Evolutionary conservation across 2,797 vertebrate species (phyloP).

Genomic region (Danio albolineatus): DNA sequence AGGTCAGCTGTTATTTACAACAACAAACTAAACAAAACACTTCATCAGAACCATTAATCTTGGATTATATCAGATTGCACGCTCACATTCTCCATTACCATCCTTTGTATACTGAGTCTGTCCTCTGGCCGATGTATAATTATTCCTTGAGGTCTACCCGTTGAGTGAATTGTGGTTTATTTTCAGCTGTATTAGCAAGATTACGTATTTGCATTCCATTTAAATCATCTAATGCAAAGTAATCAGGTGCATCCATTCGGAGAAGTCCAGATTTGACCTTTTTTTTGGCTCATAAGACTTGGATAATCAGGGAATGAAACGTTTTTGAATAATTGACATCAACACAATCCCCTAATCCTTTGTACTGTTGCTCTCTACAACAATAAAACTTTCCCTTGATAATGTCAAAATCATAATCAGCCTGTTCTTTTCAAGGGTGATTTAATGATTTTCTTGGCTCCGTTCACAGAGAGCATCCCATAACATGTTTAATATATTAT

Average conservation of each 20-base stretch:
- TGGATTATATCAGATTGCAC: slow-evolving; percentile 10
- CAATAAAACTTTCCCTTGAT: slow-evolving; percentile 22
- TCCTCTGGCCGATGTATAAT: neutral
- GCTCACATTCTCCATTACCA: slow-evolving; percentile 6
- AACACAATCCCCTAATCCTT: neutral
- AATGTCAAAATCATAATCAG: slow-evolving; percentile 27
- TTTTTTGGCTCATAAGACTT: slow-evolving; percentile 21
- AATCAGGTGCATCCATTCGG: slow-evolving; percentile 6
- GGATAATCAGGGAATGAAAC: slow-evolving; percentile 29
- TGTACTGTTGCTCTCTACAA: slow-evolving; percentile 23
- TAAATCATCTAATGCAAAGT: slow-evolving; percentile 17
- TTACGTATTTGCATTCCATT: slow-evolving; percentile 16
- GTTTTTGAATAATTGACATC: slow-evolving; percentile 4
- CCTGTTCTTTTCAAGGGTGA: neutral
- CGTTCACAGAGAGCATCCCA: neutral
- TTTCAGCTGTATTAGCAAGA: slow-evolving; percentile 6
- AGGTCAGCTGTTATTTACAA: slow-evolving; percentile 12
- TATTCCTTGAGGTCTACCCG: slow-evolving; percentile 10
- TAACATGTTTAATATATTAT: slow-evolving; percentile 28
- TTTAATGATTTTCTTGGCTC: slow-evolving; percentile 24
- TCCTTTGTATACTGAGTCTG: neutral
- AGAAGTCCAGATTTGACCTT: slow-evolving; percentile 7
- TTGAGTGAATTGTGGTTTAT: neutral
- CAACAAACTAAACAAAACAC: slow-evolving; percentile 11
- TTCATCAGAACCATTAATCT: slow-evolving; percentile 20